Base-by-base conservation (phyloP, 2,113 vertebrate genomes). In the Elephas maximus region DNA sequence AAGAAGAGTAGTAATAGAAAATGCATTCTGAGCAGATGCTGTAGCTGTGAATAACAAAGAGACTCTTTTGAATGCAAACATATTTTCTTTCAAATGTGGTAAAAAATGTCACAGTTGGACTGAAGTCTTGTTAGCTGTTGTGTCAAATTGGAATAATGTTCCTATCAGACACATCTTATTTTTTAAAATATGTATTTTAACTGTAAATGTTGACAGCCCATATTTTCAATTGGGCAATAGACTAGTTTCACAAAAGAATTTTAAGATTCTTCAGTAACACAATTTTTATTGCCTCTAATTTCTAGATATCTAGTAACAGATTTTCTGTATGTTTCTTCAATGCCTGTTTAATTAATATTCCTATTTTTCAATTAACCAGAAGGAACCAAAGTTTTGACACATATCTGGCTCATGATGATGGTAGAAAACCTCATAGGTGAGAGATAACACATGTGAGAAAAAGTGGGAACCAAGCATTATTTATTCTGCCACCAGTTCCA, bases 271-370 rank as follows among this genome's bases (percentile, higher is more conserved):
- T 91, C 45, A 77, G 91, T 57, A 97, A 20, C 26, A 88, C 5
- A 95, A 83, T 63, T 79, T 53, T 93, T 78, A 81, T 96, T 91
- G 73, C 8, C 15, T 93, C 37, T 95, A 24, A 69, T 94, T 94
- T 94, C 28, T 81, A 84, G 48, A 37, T 37, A 83, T 83, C 18
- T 73, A 48, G 1, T 79, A 44, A 73, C 90, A 78, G 82, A 0
- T 0, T 82, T 96, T 78, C 51, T n/a, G 0, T 95, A n/a, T 87
- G 8, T 57, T 95, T 57, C 96, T 84, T 63, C 48, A 87, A 20
- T 78, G 78, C 8, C 21, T 92, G 86, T 94, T 87, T 96, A 97
- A 97, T 91, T 94, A 97, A 88, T 97, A 45, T 93, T 98, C 60
- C 8, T 96, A 28, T 28, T 97, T 96, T 94, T 92, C 84, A 98